Evolutionary conservation across 2,888 invertebrate genomes (phyloP).

Genomic region (Caenorhabditis virilis): DNA sequence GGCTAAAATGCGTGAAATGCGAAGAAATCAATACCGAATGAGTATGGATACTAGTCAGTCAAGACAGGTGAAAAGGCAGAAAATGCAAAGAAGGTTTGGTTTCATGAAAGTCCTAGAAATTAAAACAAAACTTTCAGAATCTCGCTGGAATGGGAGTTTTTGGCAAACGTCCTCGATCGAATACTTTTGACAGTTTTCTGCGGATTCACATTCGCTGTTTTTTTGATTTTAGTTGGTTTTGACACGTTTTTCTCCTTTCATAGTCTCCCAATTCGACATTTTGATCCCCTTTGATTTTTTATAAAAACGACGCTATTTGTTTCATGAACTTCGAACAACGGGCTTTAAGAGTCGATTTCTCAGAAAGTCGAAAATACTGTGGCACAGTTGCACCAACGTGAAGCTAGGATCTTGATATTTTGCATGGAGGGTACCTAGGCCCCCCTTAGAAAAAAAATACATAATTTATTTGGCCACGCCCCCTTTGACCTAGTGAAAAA

Average conservation of each 20-base stretch:
- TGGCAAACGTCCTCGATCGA: slow-evolving; percentile 65
- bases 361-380: too few relatives aligned
- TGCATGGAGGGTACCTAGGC: too few relatives aligned
- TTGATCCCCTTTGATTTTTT: background rate
- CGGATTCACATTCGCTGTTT: slow-evolving; percentile 57
- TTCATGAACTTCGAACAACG: background rate
- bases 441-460: too few relatives aligned
- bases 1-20: slow-evolving; percentile 34
- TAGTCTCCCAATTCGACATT: background rate
- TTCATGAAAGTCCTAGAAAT: background rate
- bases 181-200: slow-evolving; percentile 60
- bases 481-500: too few relatives aligned
- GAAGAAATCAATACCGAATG: slow-evolving; percentile 34
- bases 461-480: too few relatives aligned
- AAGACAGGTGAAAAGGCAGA: slow-evolving; percentile 60
- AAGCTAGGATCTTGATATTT: too few relatives aligned
- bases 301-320: background rate
- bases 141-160: slow-evolving; percentile 66
- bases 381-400: too few relatives aligned
- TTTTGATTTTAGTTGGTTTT: slow-evolving; percentile 57
- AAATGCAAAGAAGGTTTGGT: slow-evolving; percentile 60
- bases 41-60: slow-evolving; percentile 46
- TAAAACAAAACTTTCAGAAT: slow-evolving; percentile 44
- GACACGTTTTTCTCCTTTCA: slow-evolving; percentile 47
- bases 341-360: background rate